Percentiles rank a stretch among this genome's conserved stretches.
These are phyloP conservation scores for Nipponacmea schrenckii DNA, from an alignment of 2,888 invertebrate species.

Conservation along the genomic window DNA sequence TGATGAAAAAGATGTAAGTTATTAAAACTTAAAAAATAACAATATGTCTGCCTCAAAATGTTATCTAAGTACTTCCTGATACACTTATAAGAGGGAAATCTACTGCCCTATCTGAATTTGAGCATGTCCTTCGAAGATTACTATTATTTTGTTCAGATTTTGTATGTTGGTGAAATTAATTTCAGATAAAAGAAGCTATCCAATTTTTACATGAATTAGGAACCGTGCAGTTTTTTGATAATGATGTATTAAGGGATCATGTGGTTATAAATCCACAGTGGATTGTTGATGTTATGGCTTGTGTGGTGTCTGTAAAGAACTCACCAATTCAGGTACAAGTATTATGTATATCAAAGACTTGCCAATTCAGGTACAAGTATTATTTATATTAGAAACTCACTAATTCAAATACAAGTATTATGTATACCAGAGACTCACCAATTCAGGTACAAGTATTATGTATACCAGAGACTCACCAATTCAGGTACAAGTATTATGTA, in stretches of 20 bases:
- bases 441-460: constrained; percentile 49
- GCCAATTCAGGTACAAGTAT: constrained; percentile 35
- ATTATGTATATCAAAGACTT: background rate
- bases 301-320: constrained; percentile 65
- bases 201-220: constrained; percentile 65
- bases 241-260: constrained; percentile 58
- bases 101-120: too few relatives aligned
- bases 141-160: too few relatives aligned
- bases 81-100: too few relatives aligned
- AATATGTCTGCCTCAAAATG: too few relatives aligned
- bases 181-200: constrained; percentile 56
- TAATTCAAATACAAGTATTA: constrained; percentile 65
- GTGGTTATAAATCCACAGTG: constrained; percentile 67
- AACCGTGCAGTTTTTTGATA: constrained; percentile 65
- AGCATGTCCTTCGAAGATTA: too few relatives aligned
- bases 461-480: constrained; percentile 43
- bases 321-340: constrained; percentile 60
- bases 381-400: constrained; percentile 63
- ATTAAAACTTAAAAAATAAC: too few relatives aligned
- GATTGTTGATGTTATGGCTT: constrained; percentile 67
- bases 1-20: constrained; percentile 59
- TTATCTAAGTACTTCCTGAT: too few relatives aligned
- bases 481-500: constrained; percentile 42
- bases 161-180: background rate
- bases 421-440: constrained; percentile 64